phyloP scores from a whole-genome alignment of 1,140 invertebrate species.

The Sycophaga agraensis region DNA sequence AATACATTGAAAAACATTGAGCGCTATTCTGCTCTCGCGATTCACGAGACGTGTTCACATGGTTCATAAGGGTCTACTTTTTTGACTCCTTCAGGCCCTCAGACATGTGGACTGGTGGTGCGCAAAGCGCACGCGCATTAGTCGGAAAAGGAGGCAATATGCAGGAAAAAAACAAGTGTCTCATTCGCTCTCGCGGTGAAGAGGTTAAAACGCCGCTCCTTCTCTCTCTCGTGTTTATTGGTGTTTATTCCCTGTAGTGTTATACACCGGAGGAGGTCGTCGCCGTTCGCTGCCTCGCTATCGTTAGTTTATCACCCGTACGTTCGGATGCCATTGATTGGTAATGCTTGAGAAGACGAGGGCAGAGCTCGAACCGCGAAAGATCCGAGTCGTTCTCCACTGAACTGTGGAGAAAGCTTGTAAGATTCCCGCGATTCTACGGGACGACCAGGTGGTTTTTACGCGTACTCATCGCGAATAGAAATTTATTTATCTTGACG shows the following conservation, averaged over 20 bases:
- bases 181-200: neutral
- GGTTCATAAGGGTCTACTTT: no score
- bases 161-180: neutral
- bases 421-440: neutral
- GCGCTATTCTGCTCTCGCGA: no score
- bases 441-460: neutral
- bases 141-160: neutral
- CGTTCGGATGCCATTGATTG: neutral
- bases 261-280: no score
- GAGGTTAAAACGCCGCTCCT: slow-evolving; percentile 20
- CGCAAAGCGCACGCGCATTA: neutral
- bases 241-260: neutral
- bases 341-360: neutral
- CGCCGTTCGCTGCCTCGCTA: neutral
- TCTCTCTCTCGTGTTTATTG: slow-evolving; percentile 13
- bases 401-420: no score
- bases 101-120: no score
- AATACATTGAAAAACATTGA: no score
- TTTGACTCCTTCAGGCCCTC: no score
- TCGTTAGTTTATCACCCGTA: neutral
- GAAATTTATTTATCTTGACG: no score
- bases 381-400: no score
- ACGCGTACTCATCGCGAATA: neutral
- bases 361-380: neutral
- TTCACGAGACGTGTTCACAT: no score